Evolutionary conservation across 1,140 invertebrate genomes (phyloP).

Genomic region (Rhopalosiphum padi): DNA sequence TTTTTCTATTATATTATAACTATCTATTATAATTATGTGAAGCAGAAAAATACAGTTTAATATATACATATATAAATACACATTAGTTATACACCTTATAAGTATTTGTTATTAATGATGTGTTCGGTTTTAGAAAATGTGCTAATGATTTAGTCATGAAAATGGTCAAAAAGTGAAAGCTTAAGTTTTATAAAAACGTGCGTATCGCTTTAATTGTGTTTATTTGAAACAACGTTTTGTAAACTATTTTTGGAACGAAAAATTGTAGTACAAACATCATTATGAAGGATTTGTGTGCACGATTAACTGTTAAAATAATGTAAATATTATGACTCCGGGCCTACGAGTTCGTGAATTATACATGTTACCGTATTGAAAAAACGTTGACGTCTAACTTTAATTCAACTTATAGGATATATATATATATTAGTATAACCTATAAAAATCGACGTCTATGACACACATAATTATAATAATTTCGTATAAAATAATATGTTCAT

Average conservation of each 20-base stretch:
- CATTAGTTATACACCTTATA: neutral
- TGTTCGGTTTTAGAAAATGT: neutral
- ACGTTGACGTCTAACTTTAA: neutral
- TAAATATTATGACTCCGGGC: neutral
- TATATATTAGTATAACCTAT: neutral
- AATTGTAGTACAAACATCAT: neutral
- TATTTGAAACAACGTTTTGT: neutral
- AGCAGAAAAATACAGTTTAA: neutral
- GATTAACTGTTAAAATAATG: neutral
- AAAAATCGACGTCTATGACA: neutral
- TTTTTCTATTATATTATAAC: neutral
- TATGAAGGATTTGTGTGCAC: neutral
- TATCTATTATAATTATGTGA: neutral
- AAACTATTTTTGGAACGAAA: neutral
- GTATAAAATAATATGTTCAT: neutral
- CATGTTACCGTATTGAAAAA: neutral
- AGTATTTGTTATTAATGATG: neutral
- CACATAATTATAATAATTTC: neutral
- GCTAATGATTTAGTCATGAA: neutral
- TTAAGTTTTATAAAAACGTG: neutral
- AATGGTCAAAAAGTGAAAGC: neutral
- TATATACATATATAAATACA: neutral
- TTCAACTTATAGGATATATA: neutral
- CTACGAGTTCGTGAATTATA: neutral
- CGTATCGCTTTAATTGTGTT: neutral